Evolutionary conservation across 2,797 vertebrate species (phyloP).

Genomic region (Hapalemur alaotrensis): DNA sequence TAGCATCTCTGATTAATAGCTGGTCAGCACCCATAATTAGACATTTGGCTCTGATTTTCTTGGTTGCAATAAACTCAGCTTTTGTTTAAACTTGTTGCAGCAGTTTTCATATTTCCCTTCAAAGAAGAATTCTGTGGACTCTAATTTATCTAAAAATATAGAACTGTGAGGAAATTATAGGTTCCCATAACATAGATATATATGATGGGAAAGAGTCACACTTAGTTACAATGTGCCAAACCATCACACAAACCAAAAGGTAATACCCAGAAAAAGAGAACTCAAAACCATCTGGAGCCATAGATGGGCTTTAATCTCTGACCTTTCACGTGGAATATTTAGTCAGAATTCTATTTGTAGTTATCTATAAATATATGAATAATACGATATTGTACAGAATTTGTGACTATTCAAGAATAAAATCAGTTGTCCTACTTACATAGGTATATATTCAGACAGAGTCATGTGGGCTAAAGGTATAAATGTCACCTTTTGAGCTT

Average conservation of each 20-base stretch:
- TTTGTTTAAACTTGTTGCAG: conserved; percentile 38
- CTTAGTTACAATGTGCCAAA: neutral
- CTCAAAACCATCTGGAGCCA: neutral
- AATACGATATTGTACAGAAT: neutral
- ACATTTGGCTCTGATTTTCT: conserved; percentile 32
- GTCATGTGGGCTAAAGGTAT: neutral
- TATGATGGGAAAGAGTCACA: neutral
- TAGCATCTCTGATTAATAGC: conserved; percentile 12
- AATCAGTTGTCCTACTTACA: neutral
- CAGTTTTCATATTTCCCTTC: conserved; percentile 30
- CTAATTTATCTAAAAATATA: conserved; percentile 8
- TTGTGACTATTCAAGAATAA: neutral
- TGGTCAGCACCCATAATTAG: conserved; percentile 55
- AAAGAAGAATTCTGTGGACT: conserved; percentile 15
- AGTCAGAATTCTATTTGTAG: neutral
- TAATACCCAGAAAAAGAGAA: neutral
- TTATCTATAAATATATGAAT: neutral
- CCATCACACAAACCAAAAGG: neutral
- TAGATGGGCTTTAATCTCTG: neutral
- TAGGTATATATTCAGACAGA: neutral
- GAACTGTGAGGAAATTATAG: neutral
- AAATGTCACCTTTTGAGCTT: neutral
- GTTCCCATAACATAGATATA: neutral
- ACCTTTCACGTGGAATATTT: neutral
- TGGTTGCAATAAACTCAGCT: conserved; percentile 36